phyloP scores from a whole-genome alignment of 2,113 vertebrate genomes.

The Lepus europaeus region DNA sequence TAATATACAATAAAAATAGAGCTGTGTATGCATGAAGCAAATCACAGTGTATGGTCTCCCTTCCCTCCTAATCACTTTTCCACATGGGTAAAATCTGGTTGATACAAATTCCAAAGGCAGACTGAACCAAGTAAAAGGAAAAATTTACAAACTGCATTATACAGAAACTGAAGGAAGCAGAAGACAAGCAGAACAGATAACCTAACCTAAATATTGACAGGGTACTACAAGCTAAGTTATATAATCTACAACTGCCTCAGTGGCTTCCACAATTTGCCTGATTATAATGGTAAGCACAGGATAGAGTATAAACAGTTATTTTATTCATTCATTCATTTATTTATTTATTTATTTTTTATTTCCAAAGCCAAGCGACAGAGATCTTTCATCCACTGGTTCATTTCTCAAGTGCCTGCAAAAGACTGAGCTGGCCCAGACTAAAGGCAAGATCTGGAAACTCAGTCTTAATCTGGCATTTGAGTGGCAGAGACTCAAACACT shows the following conservation, averaged over 20 bases:
- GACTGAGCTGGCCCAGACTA: too few relatives aligned
- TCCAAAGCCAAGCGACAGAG: too few relatives aligned
- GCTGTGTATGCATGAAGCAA: slow-evolving; percentile 65
- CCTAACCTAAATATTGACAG: neutral
- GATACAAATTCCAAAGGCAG: slow-evolving; percentile 63
- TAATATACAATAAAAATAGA: slow-evolving; percentile 82
- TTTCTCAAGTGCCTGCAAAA: too few relatives aligned
- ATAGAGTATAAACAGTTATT: neutral
- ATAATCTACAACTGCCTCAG: neutral
- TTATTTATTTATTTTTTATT: neutral
- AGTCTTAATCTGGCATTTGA: too few relatives aligned
- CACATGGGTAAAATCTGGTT: slow-evolving; percentile 65
- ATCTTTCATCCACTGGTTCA: too few relatives aligned
- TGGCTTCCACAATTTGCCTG: neutral
- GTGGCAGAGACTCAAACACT: too few relatives aligned
- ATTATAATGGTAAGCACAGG: neutral
- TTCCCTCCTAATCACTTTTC: slow-evolving; percentile 68
- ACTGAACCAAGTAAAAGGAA: neutral
- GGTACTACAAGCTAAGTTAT: neutral
- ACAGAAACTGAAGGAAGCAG: neutral
- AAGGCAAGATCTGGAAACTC: too few relatives aligned
- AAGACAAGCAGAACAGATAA: neutral
- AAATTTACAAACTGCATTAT: neutral
- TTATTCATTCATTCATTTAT: neutral
- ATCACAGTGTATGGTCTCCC: slow-evolving; percentile 55